Evolutionary conservation across 2,888 invertebrate species (phyloP), one percentile per base, ranked within the genome.

Genomic region (Ischnura elegans): DNA sequence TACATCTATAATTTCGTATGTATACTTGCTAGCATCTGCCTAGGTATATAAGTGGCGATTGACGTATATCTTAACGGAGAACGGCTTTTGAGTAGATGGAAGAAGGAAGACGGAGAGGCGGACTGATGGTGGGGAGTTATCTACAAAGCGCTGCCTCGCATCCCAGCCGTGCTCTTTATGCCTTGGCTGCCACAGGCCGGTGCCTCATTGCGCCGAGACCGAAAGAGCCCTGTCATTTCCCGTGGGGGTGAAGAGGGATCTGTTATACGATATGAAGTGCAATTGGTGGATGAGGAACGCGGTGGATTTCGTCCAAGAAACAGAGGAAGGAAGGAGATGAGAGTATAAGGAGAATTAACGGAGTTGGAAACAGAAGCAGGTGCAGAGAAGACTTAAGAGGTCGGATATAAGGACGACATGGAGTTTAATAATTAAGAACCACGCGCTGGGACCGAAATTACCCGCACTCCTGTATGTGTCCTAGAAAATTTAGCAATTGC

Each of bases 111-210:
- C 36, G 8, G 85, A 29, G 29, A 19, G 90, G n/a, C 0, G 21
- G 21, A 55, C 19, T 51, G 55, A 45, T 25, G 4, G 90, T 2
- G 42, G 42, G 55, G 21, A 42, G 87, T 42, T 42, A 42, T 6
- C n/a, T 36, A 36, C 36, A 61, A 87, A 61, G 87, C 87, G 42
- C 87, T 25, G 16, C 87, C 55, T 87, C 55, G 47, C 51, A 36
- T 29, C 10, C 29, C 29, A 29, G 36, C 29, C 29, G 29, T 36
- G 13, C 76, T 76, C 76, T 36, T 36, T 76, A 6, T 1, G 25
- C 61, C 61, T 61, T 25, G 6, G 19, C 61, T 61, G 6, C 61
- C 76, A 8, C 16, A 10, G 2, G 29, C 36, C 76, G 36, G 3
- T 2, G 16, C 51, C n/a, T n/a, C 61, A 61, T 25, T 25, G 13